Conservation (phyloP, 2,113 vertebrate genomes). For the Leucosticte australis region DNA sequence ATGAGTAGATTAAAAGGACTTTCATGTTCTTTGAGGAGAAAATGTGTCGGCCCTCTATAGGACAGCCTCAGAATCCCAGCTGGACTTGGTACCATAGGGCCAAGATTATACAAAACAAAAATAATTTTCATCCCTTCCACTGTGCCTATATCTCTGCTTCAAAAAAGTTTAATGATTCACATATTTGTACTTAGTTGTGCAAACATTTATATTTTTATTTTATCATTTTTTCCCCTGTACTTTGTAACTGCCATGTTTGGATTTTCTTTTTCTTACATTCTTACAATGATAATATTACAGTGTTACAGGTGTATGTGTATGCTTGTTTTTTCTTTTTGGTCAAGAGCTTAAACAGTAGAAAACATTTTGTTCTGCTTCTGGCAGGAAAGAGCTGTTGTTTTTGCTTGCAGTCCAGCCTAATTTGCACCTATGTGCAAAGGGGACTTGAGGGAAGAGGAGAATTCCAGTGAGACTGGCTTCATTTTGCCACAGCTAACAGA, state of each 20-base stretch:
- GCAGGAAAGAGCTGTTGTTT: background rate
- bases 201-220: background rate
- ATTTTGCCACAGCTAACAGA: background rate
- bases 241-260: background rate
- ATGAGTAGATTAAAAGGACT: constrained; percentile 1
- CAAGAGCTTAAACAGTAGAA: background rate
- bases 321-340: background rate
- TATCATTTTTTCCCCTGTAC: background rate
- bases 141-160: background rate
- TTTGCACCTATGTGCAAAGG: background rate
- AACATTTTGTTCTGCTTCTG: background rate
- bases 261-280: background rate
- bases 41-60: background rate
- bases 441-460: background rate
- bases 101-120: background rate
- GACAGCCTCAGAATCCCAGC: background rate
- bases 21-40: constrained; percentile 28
- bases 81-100: background rate
- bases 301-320: accelerated
- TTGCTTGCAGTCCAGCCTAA: background rate
- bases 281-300: background rate
- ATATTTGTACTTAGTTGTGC: background rate
- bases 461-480: background rate
- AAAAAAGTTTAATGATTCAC: background rate
- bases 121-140: background rate